Base-by-base conservation (phyloP, 2,113 vertebrate species). In the Actenoides lindsayi region DNA sequence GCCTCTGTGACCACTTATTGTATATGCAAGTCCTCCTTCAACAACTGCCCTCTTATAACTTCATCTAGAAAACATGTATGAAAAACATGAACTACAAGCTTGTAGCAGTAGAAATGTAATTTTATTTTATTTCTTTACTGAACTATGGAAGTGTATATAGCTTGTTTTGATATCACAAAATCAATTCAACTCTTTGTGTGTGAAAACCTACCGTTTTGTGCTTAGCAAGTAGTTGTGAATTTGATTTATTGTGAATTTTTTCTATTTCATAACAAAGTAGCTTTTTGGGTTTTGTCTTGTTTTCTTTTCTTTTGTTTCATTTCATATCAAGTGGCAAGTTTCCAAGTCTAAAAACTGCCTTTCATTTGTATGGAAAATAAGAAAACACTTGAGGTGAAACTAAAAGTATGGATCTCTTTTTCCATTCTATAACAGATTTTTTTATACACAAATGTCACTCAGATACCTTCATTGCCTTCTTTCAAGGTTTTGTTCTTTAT, bases 121-220 rank as follows among this genome's bases (percentile, higher is more conserved):
- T 83, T 96, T 69, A 68, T 65, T 87, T 94, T 93, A 93, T 92
- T 94, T 93, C 62, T 91, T 90, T 93, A 39, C 73, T 76, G 71
- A 94, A 83, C 39, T 80, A 73, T 33, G 20, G 60, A 92, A 79
- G 41, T 82, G 30, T 64, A 89, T 68, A 93, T 84, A 94, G 87
- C 44, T 94, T 97, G 60, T 89, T 97, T 94, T 84, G 74, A 89
- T 94, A 96, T 37, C 46, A 75, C 17, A 96, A 95, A 96, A 96
- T 94, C 93, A 94, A 92, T 96, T 96, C 35, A 63, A 24, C 21
- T 57, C 18, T 69, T 93, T 92, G 78, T 11, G 44, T 76, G 28
- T 65, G 76, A 93, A 96, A 91, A 96, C 88, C 68, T 73, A 89
- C 50, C 11, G 62, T 33, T 8, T 96, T 97, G 94, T 96, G 73